A percentile compares a stretch with the other conserved stretches of the same genome.
Evolutionary conservation across 2,888 invertebrate species (phyloP).

Genomic region (Phaedon cochleariae): DNA sequence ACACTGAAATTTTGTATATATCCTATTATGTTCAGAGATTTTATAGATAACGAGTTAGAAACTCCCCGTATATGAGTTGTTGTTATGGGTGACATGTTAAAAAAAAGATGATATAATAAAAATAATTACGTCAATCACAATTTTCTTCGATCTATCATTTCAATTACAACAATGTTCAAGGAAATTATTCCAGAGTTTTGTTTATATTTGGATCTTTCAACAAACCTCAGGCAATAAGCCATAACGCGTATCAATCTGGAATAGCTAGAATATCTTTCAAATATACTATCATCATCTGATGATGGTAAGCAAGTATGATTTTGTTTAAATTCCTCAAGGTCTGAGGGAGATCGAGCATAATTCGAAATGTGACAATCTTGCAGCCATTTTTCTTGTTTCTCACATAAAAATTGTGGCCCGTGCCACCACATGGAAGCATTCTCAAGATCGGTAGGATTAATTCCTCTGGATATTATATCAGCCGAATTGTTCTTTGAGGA

Average conservation of each 20-base stretch:
- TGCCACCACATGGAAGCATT: slow-evolving; percentile 35
- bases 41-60: no score
- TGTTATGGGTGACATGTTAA: no score
- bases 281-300: neutral
- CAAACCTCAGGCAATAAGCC: neutral
- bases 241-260: neutral
- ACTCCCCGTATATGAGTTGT: no score
- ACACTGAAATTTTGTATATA: no score
- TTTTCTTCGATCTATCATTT: no score
- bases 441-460: slow-evolving; percentile 15
- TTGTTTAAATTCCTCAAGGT: neutral
- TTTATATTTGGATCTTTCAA: neutral
- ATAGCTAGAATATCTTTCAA: slow-evolving; percentile 1
- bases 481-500: no score
- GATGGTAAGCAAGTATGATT: neutral
- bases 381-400: neutral
- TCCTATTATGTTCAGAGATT: no score
- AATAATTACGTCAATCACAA: neutral
- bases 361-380: neutral
- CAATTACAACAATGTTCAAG: no score
- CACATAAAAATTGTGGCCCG: slow-evolving; percentile 25
- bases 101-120: neutral
- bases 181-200: neutral
- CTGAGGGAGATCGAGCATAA: no score
- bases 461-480: slow-evolving; percentile 47